Conservation (phyloP, 2,888 invertebrate genomes). For the Ormia ochracea region DNA sequence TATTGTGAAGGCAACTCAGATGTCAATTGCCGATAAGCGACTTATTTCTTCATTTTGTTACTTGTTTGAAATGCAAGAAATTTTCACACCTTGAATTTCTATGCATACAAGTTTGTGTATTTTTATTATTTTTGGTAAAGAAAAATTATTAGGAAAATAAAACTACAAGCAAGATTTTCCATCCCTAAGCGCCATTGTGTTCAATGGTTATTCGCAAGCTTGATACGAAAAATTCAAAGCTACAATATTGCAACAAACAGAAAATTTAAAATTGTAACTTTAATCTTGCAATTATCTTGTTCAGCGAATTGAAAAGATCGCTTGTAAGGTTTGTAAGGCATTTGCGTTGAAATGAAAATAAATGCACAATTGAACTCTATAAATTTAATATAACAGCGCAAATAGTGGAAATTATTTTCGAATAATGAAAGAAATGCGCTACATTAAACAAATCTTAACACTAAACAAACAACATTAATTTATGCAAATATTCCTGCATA, state of each 20-base stretch:
- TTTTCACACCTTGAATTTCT: constrained; percentile 54
- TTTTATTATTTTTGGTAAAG: constrained; percentile 4
- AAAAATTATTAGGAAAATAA: neutral
- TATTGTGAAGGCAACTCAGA: constrained; percentile 50
- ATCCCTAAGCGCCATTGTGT: constrained; percentile 31
- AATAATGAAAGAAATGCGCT: no score
- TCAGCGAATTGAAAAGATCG: neutral
- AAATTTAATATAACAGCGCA: neutral
- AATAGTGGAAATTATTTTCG: neutral
- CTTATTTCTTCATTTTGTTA: constrained; percentile 10
- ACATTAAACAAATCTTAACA: no score
- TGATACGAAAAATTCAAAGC: constrained; percentile 15
- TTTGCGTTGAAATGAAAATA: no score
- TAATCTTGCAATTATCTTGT: constrained; percentile 11
- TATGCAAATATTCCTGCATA: no score
- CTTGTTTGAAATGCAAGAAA: constrained; percentile 39
- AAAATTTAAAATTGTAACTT: neutral
- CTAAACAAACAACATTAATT: no score
- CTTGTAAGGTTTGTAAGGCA: neutral
- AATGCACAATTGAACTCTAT: no score
- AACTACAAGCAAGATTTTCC: constrained; percentile 23
- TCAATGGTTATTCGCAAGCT: constrained; percentile 28
- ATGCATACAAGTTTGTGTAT: constrained; percentile 2
- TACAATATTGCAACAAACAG: neutral
- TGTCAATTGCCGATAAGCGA: constrained; percentile 59